Base-by-base conservation (phyloP, 1,140 invertebrate species). In the Euschistus heros region DNA sequence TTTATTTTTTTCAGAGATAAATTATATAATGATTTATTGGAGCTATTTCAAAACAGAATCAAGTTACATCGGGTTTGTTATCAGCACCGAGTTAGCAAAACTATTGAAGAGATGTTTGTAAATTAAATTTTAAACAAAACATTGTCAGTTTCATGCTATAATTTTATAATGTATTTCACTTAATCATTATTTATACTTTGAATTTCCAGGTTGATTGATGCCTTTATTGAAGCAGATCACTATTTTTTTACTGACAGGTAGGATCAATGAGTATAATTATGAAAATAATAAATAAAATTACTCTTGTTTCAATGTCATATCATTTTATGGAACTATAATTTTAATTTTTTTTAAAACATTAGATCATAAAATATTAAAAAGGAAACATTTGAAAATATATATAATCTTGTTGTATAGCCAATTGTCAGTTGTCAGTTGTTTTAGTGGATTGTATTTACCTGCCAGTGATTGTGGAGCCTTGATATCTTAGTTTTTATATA, bases 31-130 rank as follows among this genome's bases (percentile, higher is more conserved):
- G 68, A 61, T 55, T 62, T 72, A 22, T 65, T 68, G 17, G 71
- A 71, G 14, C 69, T 72, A 66, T 72, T 70, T 66, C 55, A 67
- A 52, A 65, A 67, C 4, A 55, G 71, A 64, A 66, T 67, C 17
- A 69, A 69, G 50, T 55, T 72, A 33, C 71, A 72, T 52, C 7
- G 46, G 7, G 66, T 62, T 24, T 71, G 71, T 42, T 72, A 72
- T 18, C 68, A 71, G 54, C 71, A 72, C 50, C 47, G 30, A 15
- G 68, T 67, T 22, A 67, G 69, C 27, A 67, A 71, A 65, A 69
- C 63, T 52, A 62, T 68, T 17, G 71, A 72, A 60, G 26, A 68
- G 2, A 71, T 72, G 71, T 71, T 50, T 67, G 68, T 66, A 50
- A 13, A 42, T 63, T 63, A 15, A 24, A 2, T n/a, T 14, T 7